Evolutionary conservation across 2,113 vertebrate species (phyloP).

Genomic region (Agapornis roseicollis): DNA sequence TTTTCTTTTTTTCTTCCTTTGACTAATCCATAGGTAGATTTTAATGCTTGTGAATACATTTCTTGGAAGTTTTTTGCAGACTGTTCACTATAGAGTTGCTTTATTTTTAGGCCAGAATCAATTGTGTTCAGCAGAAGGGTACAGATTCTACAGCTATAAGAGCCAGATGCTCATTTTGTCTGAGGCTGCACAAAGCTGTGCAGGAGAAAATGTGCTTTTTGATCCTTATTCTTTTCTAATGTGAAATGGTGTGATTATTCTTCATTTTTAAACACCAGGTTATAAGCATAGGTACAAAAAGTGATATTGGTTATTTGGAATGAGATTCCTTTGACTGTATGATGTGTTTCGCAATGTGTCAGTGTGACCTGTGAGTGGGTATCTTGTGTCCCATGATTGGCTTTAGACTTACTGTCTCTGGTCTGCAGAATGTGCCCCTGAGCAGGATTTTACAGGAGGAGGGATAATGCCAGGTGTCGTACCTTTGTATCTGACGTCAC

Average conservation of each 20-base stretch:
- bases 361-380: not conserved
- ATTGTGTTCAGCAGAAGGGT: not conserved
- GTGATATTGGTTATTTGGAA: not conserved
- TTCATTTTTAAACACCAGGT: not conserved
- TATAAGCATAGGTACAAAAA: not conserved
- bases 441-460: not conserved
- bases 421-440: not conserved
- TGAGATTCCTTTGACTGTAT: not conserved
- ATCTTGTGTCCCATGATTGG: fast-evolving
- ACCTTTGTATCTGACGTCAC: not conserved
- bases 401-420: not conserved
- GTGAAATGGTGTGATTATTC: fast-evolving
- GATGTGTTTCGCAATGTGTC: fast-evolving
- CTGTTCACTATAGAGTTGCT: not conserved
- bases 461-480: not conserved
- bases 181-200: not conserved
- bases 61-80: not conserved
- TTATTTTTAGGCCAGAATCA: not conserved
- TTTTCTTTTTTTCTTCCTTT: not conserved
- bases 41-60: not conserved
- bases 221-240: not conserved
- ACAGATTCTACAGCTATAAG: fast-evolving
- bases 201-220: not conserved
- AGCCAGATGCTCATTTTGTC: not conserved
- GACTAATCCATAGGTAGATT: not conserved